These are phyloP conservation scores for Cydia strobilella DNA, from an alignment of 1,140 invertebrate genomes.

Conservation along the genomic window DNA sequence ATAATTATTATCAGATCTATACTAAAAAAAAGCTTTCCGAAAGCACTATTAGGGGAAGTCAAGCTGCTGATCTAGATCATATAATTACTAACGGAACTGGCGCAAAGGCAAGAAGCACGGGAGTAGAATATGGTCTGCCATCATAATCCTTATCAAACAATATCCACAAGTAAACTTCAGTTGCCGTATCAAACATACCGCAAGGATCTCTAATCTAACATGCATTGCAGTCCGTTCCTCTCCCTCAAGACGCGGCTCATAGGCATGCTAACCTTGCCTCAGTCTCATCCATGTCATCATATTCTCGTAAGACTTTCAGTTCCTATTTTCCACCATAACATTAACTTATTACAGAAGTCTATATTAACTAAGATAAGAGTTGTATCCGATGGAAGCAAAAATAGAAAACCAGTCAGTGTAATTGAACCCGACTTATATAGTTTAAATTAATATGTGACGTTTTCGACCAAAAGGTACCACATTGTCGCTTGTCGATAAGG, in stretches of 20 bases:
- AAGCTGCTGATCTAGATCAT: too few relatives aligned
- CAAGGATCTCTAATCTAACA: conserved; percentile 6
- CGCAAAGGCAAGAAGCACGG: too few relatives aligned
- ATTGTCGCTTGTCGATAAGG: too few relatives aligned
- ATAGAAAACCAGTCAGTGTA: too few relatives aligned
- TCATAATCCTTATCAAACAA: not conserved
- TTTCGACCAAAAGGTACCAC: too few relatives aligned
- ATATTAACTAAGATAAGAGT: too few relatives aligned
- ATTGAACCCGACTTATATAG: not conserved
- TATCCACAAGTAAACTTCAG: not conserved
- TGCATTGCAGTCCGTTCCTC: not conserved
- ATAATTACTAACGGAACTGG: too few relatives aligned
- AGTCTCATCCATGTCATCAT: not conserved
- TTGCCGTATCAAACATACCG: not conserved
- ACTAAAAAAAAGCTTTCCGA: too few relatives aligned
- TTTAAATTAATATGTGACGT: not conserved
- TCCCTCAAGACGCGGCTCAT: not conserved
- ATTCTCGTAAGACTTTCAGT: not conserved
- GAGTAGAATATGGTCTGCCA: not conserved
- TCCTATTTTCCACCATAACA: not conserved
- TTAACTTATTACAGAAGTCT: not conserved
- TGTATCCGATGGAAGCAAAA: too few relatives aligned
- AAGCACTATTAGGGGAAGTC: too few relatives aligned
- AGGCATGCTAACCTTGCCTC: conserved; percentile 10
- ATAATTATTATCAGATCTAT: too few relatives aligned